phyloP scores from a whole-genome alignment of 2,797 vertebrate species.

The Gallirallus australis region DNA sequence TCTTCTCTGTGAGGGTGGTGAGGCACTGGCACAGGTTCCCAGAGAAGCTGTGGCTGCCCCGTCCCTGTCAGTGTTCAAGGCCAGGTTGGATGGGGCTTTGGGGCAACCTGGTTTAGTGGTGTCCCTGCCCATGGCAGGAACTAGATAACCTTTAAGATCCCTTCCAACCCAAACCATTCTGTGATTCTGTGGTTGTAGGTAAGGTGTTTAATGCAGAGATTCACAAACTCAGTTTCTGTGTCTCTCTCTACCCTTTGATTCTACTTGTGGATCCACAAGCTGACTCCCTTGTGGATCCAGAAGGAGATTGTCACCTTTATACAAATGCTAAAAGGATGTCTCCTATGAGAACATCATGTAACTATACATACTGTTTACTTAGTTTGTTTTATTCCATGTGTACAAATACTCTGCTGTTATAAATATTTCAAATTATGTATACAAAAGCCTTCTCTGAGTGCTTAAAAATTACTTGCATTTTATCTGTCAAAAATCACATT shows the following conservation, averaged over 20 bases:
- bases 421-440: not conserved
- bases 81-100: too few species aligned
- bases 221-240: not conserved
- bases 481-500: not conserved
- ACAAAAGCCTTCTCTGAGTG: not conserved
- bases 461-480: conserved; percentile 1
- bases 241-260: not conserved
- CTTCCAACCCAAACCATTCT: too few species aligned
- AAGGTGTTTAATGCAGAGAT: not conserved
- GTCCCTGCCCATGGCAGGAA: too few species aligned
- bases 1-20: too few species aligned
- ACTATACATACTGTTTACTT: not conserved
- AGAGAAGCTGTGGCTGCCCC: too few species aligned
- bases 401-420: not conserved
- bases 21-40: too few species aligned
- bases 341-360: not conserved
- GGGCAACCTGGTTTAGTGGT: too few species aligned
- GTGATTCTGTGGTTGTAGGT: not conserved
- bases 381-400: not conserved
- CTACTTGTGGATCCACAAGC: not conserved
- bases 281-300: not conserved
- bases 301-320: not conserved
- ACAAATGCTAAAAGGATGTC: not conserved
- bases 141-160: too few species aligned
- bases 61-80: too few species aligned